phyloP scores from a whole-genome alignment of 1,140 invertebrate genomes.

The Apolygus lucorum region DNA sequence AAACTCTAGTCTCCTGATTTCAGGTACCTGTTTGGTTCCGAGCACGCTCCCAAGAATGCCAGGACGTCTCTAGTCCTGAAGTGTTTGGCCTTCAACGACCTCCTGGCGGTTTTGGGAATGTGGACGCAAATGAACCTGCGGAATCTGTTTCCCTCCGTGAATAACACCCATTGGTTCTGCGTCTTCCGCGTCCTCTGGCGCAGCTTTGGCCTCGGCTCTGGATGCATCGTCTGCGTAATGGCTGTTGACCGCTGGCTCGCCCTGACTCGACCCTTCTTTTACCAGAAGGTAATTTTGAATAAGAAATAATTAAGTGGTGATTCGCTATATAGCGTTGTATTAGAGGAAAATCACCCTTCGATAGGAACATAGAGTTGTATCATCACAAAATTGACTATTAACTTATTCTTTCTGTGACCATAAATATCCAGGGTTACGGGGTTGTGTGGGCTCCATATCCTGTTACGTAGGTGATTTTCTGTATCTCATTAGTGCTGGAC shows the following conservation, averaged over 20 bases:
- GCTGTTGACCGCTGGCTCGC: constrained; percentile 76
- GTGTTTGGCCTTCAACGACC: constrained; percentile 67
- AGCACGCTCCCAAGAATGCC: constrained; percentile 47
- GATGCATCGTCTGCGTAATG: constrained; percentile 79
- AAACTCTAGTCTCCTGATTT: no score
- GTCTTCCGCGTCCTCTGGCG: constrained; percentile 61
- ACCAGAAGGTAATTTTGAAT: constrained; percentile 81
- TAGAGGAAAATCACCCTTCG: no score
- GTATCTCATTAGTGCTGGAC: no score
- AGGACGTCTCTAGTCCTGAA: constrained; percentile 72
- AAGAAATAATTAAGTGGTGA: no score
- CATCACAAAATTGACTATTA: no score
- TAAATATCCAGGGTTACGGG: no score
- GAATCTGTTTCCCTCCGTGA: constrained; percentile 41
- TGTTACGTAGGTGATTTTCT: no score
- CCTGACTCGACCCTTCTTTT: constrained; percentile 74
- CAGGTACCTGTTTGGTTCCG: constrained; percentile 29
- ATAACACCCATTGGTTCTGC: constrained; percentile 46
- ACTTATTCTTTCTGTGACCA: no score
- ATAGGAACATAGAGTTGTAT: no score
- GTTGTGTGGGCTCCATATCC: no score
- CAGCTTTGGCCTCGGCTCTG: constrained; percentile 74
- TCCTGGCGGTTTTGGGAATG: constrained; percentile 52
- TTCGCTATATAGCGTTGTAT: no score
- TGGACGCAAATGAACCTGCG: constrained; percentile 50